Percentiles rank a stretch among this genome's conserved stretches.
Conservation (phyloP, 2,113 vertebrate species). For the Nothoprocta perdicaria region DNA sequence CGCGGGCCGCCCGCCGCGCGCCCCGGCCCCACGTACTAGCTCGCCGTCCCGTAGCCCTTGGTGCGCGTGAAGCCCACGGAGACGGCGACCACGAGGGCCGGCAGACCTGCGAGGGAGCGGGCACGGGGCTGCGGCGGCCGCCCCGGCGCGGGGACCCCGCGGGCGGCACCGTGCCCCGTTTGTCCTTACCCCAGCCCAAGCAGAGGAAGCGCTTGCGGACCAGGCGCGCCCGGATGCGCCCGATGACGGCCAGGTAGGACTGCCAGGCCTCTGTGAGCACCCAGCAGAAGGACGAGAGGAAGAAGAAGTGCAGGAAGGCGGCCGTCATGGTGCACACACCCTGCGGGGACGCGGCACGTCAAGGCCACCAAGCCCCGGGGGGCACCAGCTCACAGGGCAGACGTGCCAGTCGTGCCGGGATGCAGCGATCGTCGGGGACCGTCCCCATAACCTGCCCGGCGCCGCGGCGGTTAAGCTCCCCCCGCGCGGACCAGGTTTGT, state of each 20-base stretch:
- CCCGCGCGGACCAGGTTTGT: neutral
- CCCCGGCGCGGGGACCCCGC: neutral
- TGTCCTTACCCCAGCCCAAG: constrained; percentile 94
- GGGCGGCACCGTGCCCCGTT: neutral
- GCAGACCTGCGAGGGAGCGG: constrained; percentile 75
- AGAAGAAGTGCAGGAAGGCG: constrained; percentile 98
- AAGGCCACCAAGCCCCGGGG: neutral
- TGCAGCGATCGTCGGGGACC: too few relatives aligned
- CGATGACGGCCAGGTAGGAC: constrained; percentile 97
- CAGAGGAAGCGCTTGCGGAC: constrained; percentile 98
- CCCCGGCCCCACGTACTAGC: constrained; percentile 86
- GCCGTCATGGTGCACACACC: constrained; percentile 96
- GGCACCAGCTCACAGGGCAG: too few relatives aligned
- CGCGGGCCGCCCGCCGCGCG: neutral
- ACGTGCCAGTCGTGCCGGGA: too few relatives aligned
- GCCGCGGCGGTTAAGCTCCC: neutral
- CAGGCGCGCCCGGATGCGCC: constrained; percentile 93
- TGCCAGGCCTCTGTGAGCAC: constrained; percentile 99
- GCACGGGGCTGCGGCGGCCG: neutral
- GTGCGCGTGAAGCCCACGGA: constrained; percentile 95
- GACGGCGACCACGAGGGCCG: constrained; percentile 93
- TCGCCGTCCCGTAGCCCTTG: constrained; percentile 93
- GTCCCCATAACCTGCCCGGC: neutral
- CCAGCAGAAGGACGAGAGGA: constrained; percentile 99
- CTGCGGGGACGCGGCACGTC: constrained; percentile 44